These are phyloP conservation scores for Stratiomys singularior DNA, from an alignment of 2,888 invertebrate genomes.

Conservation along the genomic window DNA sequence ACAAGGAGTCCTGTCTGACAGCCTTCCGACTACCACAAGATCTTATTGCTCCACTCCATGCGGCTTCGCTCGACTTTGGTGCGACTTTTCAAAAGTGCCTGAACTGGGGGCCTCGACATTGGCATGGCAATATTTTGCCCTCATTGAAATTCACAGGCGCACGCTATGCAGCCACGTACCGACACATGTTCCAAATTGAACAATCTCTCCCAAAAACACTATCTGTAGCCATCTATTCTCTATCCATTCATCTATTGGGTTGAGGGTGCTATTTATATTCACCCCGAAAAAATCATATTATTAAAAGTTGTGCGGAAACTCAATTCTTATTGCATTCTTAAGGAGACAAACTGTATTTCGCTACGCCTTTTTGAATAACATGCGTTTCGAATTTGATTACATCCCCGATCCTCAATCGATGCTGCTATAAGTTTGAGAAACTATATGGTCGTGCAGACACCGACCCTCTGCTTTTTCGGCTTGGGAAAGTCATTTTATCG, in stretches of 20 bases:
- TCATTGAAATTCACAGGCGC: conserved; percentile 43
- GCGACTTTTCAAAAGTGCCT: neutral
- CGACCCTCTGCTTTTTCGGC: conserved; percentile 17
- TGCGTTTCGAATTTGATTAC: conserved; percentile 40
- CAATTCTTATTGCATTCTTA: conserved; percentile 42
- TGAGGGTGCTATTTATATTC: conserved; percentile 35
- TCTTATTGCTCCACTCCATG: conserved; percentile 26
- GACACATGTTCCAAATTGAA: conserved; percentile 39
- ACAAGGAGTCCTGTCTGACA: conserved; percentile 16
- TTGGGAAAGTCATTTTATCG: conserved; percentile 21
- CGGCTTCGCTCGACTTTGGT: too few species aligned
- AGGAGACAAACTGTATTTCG: conserved; percentile 41
- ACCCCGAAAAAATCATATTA: conserved; percentile 38
- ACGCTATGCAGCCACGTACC: conserved; percentile 33
- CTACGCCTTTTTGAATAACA: conserved; percentile 37
- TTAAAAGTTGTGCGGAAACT: conserved; percentile 36
- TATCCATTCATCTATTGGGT: neutral
- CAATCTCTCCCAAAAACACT: conserved; percentile 33
- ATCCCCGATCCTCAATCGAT: neutral
- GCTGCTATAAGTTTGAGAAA: conserved; percentile 7
- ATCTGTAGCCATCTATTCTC: conserved; percentile 3
- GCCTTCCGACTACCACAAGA: conserved; percentile 32
- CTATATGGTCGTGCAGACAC: neutral
- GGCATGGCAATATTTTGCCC: conserved; percentile 29
- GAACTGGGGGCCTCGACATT: neutral